A percentile compares a stretch with the other conserved stretches of the same genome.
These are phyloP conservation scores for Tribolium freemani DNA, from an alignment of 2,888 invertebrate genomes.

Conservation along the genomic window DNA sequence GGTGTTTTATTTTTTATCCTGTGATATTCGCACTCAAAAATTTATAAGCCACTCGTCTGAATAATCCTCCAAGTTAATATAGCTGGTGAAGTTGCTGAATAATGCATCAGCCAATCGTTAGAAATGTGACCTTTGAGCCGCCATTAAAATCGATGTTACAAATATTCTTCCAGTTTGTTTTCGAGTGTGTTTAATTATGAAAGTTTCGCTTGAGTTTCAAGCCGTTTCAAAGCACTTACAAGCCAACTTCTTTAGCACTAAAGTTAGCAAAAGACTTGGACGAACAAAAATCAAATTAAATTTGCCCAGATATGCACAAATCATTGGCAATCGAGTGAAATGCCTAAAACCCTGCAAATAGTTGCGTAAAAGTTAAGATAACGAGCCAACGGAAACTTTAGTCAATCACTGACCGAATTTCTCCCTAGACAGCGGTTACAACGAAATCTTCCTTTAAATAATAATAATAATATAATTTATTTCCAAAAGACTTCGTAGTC, in stretches of 20 bases:
- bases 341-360: too few species aligned
- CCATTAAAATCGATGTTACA: not conserved
- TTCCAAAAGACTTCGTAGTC: too few species aligned
- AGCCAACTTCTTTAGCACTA: too few species aligned
- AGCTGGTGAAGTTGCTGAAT: not conserved
- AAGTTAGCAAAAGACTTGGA: too few species aligned
- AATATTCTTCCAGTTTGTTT: not conserved
- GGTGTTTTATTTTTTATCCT: too few species aligned
- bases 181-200: not conserved
- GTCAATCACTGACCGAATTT: too few species aligned
- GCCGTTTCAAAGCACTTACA: too few species aligned
- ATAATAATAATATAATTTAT: too few species aligned
- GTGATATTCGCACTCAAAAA: not conserved
- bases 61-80: not conserved
- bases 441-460: too few species aligned
- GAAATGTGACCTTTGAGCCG: not conserved
- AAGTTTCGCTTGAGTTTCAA: not conserved
- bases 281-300: too few species aligned
- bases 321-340: too few species aligned
- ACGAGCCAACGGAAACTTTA: not conserved
- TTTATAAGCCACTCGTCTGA: not conserved
- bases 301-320: too few species aligned
- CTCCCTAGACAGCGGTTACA: not conserved
- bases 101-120: not conserved
- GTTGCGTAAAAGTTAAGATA: not conserved